Percentiles rank a stretch among this genome's conserved stretches.
phyloP scores from a whole-genome alignment of 2,888 invertebrate genomes.

The Rhingia campestris region DNA sequence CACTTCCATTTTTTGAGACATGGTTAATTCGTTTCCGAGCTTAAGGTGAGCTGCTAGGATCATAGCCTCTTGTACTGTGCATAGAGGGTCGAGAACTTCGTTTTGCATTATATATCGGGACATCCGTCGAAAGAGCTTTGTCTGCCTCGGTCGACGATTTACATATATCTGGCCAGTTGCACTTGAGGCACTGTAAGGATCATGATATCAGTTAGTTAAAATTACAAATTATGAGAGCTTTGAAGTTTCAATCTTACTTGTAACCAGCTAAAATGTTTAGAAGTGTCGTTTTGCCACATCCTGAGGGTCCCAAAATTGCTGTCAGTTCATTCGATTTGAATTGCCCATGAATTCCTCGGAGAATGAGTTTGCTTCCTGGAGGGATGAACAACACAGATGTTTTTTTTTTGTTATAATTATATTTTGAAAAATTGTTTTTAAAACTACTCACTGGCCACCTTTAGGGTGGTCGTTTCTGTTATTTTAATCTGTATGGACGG shows the following conservation, averaged over 20 bases:
- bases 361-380: conserved; percentile 90
- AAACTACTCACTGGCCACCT: too few species aligned
- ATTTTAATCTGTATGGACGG: too few species aligned
- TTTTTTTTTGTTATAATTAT: too few species aligned
- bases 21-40: conserved; percentile 87
- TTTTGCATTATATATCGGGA: conserved; percentile 98
- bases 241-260: conserved; percentile 85
- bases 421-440: too few species aligned
- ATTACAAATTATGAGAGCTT: neutral
- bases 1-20: conserved; percentile 86
- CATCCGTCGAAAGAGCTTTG: conserved; percentile 91
- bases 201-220: neutral
- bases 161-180: conserved; percentile 90
- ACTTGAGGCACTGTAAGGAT: conserved; percentile 85
- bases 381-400: neutral
- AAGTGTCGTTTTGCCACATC: conserved; percentile 95
- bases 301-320: conserved; percentile 96
- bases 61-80: conserved; percentile 95
- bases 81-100: conserved; percentile 91
- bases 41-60: conserved; percentile 94
- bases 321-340: conserved; percentile 93
- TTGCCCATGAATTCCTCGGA: conserved; percentile 91
- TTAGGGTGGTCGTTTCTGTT: too few species aligned
- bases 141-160: conserved; percentile 90
- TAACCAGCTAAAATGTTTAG: conserved; percentile 95